Percentiles rank a stretch among this genome's conserved stretches.
Conservation (phyloP, 2,113 vertebrate genomes). For the Sebastes fasciatus region DNA sequence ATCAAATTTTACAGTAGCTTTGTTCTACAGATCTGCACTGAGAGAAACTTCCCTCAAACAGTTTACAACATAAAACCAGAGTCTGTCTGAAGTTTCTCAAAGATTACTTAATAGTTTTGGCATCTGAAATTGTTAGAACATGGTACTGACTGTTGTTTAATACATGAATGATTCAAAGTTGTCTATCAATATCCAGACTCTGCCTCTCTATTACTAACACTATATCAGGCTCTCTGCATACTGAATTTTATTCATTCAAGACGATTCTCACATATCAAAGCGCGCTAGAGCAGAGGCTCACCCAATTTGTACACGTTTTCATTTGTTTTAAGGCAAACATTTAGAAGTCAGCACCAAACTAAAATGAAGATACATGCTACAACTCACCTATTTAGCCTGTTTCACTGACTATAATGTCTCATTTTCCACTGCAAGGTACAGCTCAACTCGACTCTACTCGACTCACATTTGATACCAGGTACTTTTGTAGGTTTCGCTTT, state of each 20-base stretch:
- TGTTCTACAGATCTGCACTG: constrained; percentile 53
- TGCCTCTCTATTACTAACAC: not conserved
- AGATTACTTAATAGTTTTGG: constrained; percentile 1
- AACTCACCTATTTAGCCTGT: not conserved
- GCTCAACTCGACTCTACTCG: no score
- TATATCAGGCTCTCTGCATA: not conserved
- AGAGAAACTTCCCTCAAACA: constrained; percentile 30
- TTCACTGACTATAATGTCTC: not conserved
- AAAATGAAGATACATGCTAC: not conserved
- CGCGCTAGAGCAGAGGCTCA: not conserved
- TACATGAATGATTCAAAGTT: not conserved
- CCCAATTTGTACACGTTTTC: not conserved
- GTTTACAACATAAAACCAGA: constrained; percentile 29
- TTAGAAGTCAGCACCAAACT: not conserved
- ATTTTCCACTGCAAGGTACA: no score
- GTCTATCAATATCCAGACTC: not conserved
- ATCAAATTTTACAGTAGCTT: constrained; percentile 57
- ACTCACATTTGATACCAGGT: no score
- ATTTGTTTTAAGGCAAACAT: not conserved
- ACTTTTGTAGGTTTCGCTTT: no score
- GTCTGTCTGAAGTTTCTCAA: constrained; percentile 26
- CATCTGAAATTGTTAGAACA: not conserved
- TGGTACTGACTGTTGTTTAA: not conserved
- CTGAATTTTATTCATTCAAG: not conserved
- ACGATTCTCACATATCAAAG: not conserved